phyloP scores from a whole-genome alignment of 35 echinoderm and acorn worm species.

The Apostichopus californicus region DNA sequence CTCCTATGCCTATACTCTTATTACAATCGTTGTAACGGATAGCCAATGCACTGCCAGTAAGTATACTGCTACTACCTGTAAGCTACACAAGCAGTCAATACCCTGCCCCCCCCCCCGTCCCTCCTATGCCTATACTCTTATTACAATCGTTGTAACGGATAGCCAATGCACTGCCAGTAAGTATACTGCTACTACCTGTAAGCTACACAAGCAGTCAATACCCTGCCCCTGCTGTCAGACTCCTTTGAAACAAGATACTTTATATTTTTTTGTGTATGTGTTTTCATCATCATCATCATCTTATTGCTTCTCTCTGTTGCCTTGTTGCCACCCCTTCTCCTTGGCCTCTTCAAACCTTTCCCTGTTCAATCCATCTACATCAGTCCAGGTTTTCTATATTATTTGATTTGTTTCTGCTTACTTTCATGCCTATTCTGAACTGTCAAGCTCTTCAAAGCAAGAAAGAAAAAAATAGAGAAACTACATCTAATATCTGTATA shows the following conservation, averaged over 20 bases:
- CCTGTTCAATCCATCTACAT: slow-evolving; percentile 15
- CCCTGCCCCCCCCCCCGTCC: background rate
- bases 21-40: too few relatives aligned
- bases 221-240: background rate
- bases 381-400: background rate
- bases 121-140: background rate
- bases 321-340: background rate
- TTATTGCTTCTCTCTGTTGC: background rate
- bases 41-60: too few relatives aligned
- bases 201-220: background rate
- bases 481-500: slow-evolving; percentile 29
- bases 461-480: background rate
- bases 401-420: slow-evolving; percentile 22
- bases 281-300: background rate
- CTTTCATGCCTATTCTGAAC: slow-evolving; percentile 1
- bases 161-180: background rate
- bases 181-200: background rate
- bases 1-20: too few relatives aligned
- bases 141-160: background rate
- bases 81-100: too few relatives aligned
- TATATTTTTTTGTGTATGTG: background rate
- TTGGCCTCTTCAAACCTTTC: slow-evolving; percentile 23
- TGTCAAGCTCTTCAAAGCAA: slow-evolving; percentile 1
- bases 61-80: too few relatives aligned
- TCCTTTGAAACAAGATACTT: background rate